A percentile compares a stretch with the other conserved stretches of the same genome.
These are phyloP conservation scores for Bufo bufo DNA, from an alignment of 2,113 vertebrate genomes.

Conservation along the genomic window DNA sequence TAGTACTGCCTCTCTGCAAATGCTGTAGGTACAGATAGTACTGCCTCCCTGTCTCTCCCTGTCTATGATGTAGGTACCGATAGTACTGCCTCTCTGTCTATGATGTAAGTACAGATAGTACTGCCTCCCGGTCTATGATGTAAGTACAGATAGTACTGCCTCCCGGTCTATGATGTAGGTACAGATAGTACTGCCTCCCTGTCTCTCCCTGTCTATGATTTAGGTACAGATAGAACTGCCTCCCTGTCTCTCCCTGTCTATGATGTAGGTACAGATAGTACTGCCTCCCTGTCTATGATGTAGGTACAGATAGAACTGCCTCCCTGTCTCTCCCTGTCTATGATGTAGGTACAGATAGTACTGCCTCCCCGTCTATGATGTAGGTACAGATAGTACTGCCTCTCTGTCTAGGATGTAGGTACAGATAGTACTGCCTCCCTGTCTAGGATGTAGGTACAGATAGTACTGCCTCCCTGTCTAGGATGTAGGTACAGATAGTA, in stretches of 20 bases:
- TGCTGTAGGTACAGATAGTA: too few relatives aligned
- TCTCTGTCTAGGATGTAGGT: background rate
- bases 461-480: background rate
- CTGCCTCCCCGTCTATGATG: background rate
- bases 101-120: too few relatives aligned
- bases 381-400: too few relatives aligned
- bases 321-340: too few relatives aligned
- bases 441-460: background rate
- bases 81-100: too few relatives aligned
- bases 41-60: too few relatives aligned
- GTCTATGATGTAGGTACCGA: too few relatives aligned
- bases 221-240: background rate
- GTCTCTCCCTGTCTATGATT: background rate
- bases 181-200: background rate
- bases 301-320: background rate
- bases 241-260: background rate
- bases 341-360: background rate
- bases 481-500: background rate
- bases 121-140: too few relatives aligned
- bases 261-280: background rate
- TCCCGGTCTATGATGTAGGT: background rate
- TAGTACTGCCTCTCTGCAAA: too few relatives aligned
- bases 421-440: background rate
- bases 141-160: too few relatives aligned
- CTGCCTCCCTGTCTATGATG: background rate